phyloP scores from a whole-genome alignment of 2,113 vertebrate species.

The Myrmophylax atrothorax region DNA sequence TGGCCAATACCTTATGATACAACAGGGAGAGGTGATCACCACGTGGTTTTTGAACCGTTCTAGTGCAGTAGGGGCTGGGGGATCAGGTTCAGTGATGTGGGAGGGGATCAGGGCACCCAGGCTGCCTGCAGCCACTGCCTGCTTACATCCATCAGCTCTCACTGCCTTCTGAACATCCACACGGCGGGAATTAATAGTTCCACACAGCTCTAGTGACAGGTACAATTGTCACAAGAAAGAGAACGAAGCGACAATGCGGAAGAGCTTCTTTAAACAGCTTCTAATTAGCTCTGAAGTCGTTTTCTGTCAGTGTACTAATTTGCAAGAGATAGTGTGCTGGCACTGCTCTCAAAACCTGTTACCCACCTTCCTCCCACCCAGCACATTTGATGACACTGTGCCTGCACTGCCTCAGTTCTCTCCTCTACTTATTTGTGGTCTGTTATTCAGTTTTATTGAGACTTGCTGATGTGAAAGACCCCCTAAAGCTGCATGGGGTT shows the following conservation, averaged over 20 bases:
- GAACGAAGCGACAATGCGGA: slow-evolving; percentile 32
- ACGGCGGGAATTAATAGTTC: slow-evolving; percentile 25
- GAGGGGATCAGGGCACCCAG: not conserved
- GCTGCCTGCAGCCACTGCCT: not conserved
- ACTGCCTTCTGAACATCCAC: slow-evolving; percentile 1
- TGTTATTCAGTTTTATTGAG: not conserved
- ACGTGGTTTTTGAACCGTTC: no score
- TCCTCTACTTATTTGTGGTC: not conserved
- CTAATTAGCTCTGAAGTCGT: slow-evolving; percentile 68
- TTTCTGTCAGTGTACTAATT: slow-evolving; percentile 64
- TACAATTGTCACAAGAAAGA: slow-evolving; percentile 61
- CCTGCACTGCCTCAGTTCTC: not conserved
- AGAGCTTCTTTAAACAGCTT: slow-evolving; percentile 57
- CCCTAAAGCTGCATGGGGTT: not conserved
- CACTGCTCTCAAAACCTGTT: slow-evolving; percentile 26
- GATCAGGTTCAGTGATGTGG: not conserved
- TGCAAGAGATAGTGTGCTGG: slow-evolving; percentile 19
- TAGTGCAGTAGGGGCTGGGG: not conserved
- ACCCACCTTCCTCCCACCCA: not conserved
- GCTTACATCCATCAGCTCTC: not conserved
- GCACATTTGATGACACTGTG: not conserved
- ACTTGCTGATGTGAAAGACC: not conserved
- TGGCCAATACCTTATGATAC: not conserved
- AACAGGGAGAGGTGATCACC: not conserved
- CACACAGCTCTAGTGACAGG: slow-evolving; percentile 51